Evolutionary conservation across 23 tunicate genomes (phyloP), one percentile per base, ranked within the genome.

Genomic region (Halocynthia roretzi): DNA sequence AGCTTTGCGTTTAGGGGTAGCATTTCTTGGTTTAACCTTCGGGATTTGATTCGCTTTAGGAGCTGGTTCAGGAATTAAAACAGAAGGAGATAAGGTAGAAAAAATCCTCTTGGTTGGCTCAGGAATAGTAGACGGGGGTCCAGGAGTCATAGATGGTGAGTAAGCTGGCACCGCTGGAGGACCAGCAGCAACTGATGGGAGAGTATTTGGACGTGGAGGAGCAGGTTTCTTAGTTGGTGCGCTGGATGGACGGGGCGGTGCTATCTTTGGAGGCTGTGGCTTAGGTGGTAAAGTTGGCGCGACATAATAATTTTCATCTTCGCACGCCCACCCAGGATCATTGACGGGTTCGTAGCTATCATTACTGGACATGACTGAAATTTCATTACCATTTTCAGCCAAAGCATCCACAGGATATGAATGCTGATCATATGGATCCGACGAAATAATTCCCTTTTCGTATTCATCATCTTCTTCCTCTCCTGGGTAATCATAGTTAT

Each of bases 1-100:
- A 51, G 96, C 96, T 8, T 72, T 65, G 15, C 96, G 82, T 56
- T 89, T 89, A 5, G 96, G 96, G 20, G 84, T 81, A 31, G 88
- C 75, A 57, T 80, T 84, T 23, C 96, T 67, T 20, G 96, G 88
- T 20, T 83, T 89, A 53, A 84, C 80, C 58, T 80, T 89, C 6
- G 96, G 95, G 10, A 88, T 88, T 80, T 80, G 49, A 53, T 62
- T 10, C 23, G 64, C 44, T 18, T 6, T 18, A 12, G 62, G 78
- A 53, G 62, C 78, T 17, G 62, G 78, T 74, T 74, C 78, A 54
- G 78, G 78, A 21, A 74, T 54, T 8, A 74, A 44, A 54, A 74
- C 56, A 52, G 76, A 9, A 44, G 56, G 51, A 4, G 49, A 2
- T 52, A 64, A 0, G 44, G 44, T 31, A 31, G 44, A 4, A 31